Percentiles rank a stretch among this genome's conserved stretches.
Evolutionary conservation across 2,888 invertebrate species (phyloP).

Genomic region (Melanchra persicariae): DNA sequence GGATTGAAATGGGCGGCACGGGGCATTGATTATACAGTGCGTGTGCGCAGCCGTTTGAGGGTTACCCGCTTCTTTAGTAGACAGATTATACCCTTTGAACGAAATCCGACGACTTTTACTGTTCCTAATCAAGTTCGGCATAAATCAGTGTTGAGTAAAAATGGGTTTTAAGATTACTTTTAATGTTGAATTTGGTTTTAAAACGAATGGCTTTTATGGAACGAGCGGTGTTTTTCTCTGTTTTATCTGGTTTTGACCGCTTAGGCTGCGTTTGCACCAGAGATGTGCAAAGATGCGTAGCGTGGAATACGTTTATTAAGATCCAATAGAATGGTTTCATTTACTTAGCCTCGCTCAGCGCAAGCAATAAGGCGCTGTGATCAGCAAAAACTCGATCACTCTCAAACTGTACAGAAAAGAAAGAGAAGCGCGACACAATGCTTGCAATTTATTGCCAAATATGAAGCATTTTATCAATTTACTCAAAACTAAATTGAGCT

Average conservation of each 20-base stretch:
- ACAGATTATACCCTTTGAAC: constrained; percentile 70
- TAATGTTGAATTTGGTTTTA: constrained; percentile 36
- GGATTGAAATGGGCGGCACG: constrained; percentile 75
- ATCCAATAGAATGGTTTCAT: no score
- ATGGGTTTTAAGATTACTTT: constrained; percentile 57
- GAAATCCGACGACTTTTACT: constrained; percentile 43
- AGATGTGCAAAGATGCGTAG: no score
- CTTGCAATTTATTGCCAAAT: no score
- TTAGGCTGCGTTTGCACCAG: no score
- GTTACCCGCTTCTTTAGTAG: constrained; percentile 73
- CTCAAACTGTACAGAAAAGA: no score
- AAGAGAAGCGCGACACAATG: no score
- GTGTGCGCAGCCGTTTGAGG: constrained; percentile 49
- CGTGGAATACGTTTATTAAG: no score
- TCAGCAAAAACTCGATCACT: no score
- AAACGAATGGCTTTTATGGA: constrained; percentile 25
- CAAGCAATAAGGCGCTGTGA: no score
- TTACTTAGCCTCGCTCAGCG: no score
- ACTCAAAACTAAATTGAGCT: no score
- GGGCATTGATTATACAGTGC: constrained; percentile 71
- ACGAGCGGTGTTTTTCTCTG: constrained; percentile 12
- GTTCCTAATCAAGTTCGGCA: constrained; percentile 58
- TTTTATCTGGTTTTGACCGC: constrained; percentile 6
- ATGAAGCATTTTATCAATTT: no score
- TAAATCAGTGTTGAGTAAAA: constrained; percentile 59